phyloP scores from a whole-genome alignment of 2,797 vertebrate genomes.

The Eurystomus glaucurus region DNA sequence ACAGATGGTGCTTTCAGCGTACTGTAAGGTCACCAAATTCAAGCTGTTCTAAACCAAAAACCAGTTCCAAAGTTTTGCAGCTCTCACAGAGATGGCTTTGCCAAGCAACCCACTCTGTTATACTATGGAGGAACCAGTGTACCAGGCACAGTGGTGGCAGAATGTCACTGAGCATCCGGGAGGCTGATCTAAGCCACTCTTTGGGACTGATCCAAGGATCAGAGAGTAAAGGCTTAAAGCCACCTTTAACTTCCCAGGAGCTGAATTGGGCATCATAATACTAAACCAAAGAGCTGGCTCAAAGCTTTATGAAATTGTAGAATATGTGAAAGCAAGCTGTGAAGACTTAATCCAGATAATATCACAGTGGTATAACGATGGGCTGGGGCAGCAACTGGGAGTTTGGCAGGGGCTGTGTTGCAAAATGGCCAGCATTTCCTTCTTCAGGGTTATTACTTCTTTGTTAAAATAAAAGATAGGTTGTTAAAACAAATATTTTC shows the following conservation, averaged over 20 bases:
- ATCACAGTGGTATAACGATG: conserved; percentile 68
- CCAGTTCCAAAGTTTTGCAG: conserved; percentile 38
- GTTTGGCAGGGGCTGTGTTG: conserved; percentile 31
- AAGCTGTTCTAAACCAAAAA: conserved; percentile 67
- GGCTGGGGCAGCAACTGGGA: conserved; percentile 71
- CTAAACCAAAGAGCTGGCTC: conserved; percentile 64
- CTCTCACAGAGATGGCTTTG: background rate
- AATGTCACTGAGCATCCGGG: background rate
- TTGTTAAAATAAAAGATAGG: conserved; percentile 55
- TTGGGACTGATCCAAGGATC: conserved; percentile 42
- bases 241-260: conserved; percentile 70
- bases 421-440: conserved; percentile 38
- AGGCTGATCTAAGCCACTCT: conserved; percentile 53
- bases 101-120: conserved; percentile 27
- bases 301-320: conserved; percentile 70
- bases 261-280: conserved; percentile 41
- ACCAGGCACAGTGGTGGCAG: background rate
- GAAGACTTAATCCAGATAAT: conserved; percentile 78
- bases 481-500: conserved; percentile 66
- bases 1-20: conserved; percentile 51
- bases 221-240: conserved; percentile 64
- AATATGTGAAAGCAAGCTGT: conserved; percentile 73
- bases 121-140: background rate
- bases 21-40: conserved; percentile 67
- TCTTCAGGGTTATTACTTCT: conserved; percentile 29